These are phyloP conservation scores for Lasioglossum vierecki DNA, from an alignment of 2,888 invertebrate genomes.

Conservation along the genomic window DNA sequence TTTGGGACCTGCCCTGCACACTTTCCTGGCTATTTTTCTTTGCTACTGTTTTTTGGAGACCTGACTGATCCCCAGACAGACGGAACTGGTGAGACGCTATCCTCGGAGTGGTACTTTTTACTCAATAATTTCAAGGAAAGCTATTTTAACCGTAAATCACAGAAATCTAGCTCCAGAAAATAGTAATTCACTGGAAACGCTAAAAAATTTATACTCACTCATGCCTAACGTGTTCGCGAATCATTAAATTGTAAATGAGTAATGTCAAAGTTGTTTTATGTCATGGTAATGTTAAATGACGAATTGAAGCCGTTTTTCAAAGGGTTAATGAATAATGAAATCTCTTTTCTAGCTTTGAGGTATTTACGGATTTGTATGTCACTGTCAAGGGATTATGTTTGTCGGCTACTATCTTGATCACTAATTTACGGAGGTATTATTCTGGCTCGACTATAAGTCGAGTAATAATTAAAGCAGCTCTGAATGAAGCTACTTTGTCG, in stretches of 20 bases:
- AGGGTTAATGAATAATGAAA: background rate
- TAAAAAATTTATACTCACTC: background rate
- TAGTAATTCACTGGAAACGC: background rate
- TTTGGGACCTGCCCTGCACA: slow-evolving; percentile 1
- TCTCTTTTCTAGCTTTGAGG: background rate
- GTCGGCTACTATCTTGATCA: background rate
- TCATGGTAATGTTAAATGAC: background rate
- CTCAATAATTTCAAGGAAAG: background rate
- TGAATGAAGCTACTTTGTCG: background rate
- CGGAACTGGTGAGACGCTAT: background rate
- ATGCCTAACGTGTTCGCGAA: background rate
- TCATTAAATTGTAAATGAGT: background rate
- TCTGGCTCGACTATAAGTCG: background rate
- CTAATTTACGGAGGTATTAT: background rate
- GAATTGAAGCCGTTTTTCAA: background rate
- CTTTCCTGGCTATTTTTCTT: slow-evolving; percentile 8
- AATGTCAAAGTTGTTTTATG: too few species aligned
- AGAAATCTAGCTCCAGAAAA: background rate
- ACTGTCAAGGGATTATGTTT: background rate
- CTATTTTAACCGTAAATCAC: background rate
- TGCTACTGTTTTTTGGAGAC: background rate
- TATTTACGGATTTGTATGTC: background rate
- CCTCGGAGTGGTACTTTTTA: background rate
- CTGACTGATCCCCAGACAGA: background rate
- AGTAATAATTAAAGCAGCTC: background rate